These are phyloP conservation scores for Diphyllodes magnificus DNA, from an alignment of 2,113 vertebrate species.

Conservation along the genomic window DNA sequence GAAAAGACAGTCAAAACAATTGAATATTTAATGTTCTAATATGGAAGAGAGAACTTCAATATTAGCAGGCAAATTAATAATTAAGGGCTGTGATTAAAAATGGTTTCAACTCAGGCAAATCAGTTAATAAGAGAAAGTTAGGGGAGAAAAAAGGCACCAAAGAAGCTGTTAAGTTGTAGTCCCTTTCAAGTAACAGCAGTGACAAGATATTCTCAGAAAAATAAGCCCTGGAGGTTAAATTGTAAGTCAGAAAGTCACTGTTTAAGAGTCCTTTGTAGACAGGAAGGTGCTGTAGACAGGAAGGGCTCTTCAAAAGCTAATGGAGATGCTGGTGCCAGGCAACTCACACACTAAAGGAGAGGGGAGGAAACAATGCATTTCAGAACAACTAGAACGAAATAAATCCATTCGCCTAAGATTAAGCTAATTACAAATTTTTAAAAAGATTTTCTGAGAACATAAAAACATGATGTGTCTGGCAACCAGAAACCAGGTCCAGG, in stretches of 20 bases:
- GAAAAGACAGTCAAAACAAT: not conserved
- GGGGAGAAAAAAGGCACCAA: fast-evolving
- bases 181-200: not conserved
- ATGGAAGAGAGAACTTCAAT: not conserved
- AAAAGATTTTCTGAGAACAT: not conserved
- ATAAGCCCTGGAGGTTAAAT: not conserved
- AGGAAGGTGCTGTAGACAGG: not conserved
- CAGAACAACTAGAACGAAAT: not conserved
- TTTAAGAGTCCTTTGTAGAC: not conserved
- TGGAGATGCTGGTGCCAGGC: fast-evolving
- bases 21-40: not conserved
- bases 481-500: not conserved
- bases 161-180: not conserved
- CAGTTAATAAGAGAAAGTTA: not conserved
- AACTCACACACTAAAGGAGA: not conserved
- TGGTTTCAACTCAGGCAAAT: not conserved
- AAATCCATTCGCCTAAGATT: not conserved
- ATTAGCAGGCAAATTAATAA: slow-evolving; percentile 5
- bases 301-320: not conserved
- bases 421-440: not conserved
- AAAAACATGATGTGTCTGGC: not conserved
- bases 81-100: not conserved
- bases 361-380: not conserved
- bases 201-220: not conserved
- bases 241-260: not conserved